Percentiles rank a stretch among this genome's conserved stretches.
These are phyloP conservation scores for Collichthys lucidus DNA, from an alignment of 2,113 vertebrate genomes.

Conservation along the genomic window DNA sequence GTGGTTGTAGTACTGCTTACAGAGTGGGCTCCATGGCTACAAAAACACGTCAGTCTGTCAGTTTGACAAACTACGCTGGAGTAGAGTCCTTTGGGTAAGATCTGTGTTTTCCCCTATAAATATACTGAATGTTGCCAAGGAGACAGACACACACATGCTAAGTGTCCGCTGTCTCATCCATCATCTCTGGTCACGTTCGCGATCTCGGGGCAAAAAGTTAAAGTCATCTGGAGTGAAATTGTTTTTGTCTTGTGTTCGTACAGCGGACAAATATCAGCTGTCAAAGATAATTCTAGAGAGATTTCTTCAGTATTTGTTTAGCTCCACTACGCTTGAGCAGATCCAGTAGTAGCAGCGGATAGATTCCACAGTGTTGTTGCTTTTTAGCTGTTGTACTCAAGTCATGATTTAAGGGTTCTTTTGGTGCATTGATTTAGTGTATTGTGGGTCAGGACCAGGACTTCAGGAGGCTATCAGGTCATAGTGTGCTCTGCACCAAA, in stretches of 20 bases:
- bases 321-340: background rate
- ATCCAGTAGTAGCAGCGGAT: background rate
- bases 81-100: conserved; percentile 25
- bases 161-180: conserved; percentile 29
- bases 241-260: background rate
- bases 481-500: background rate
- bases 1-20: conserved; percentile 17
- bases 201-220: background rate
- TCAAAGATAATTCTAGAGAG: background rate
- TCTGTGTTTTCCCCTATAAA: conserved; percentile 49
- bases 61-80: conserved; percentile 51
- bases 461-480: background rate
- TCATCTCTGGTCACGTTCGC: conserved; percentile 21
- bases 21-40: conserved; percentile 30
- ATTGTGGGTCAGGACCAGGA: background rate
- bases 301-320: background rate
- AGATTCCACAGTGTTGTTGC: background rate
- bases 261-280: background rate
- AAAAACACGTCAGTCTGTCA: conserved; percentile 60
- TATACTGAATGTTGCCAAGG: conserved; percentile 46
- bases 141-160: conserved; percentile 38
- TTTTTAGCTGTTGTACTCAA: background rate
- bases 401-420: background rate
- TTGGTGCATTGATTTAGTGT: background rate
- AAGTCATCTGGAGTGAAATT: background rate